Conservation (phyloP, 1,140 invertebrate species). For the Penaeus japonicus region DNA sequence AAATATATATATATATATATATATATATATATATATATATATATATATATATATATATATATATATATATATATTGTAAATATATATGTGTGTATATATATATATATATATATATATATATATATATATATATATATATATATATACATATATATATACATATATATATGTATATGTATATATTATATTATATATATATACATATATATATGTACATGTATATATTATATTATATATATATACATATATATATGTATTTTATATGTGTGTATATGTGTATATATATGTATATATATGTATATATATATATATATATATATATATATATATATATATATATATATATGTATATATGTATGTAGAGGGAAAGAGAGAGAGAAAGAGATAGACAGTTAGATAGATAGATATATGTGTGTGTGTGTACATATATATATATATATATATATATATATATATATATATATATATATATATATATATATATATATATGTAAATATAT, state of each 20-base stretch:
- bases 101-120: neutral
- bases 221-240: neutral
- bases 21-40: neutral
- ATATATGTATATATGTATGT: neutral
- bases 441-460: neutral
- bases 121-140: conserved; percentile 6
- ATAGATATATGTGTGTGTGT: neutral
- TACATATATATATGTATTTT: neutral
- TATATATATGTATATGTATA: neutral
- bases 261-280: neutral
- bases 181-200: neutral
- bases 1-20: neutral
- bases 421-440: neutral
- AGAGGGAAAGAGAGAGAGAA: neutral
- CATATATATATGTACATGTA: neutral
- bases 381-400: neutral
- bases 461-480: neutral
- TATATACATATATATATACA: neutral
- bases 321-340: neutral
- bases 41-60: neutral
- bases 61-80: neutral
- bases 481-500: neutral
- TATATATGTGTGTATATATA: too few relatives aligned
- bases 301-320: neutral
- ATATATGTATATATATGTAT: neutral